Evolutionary conservation across 2,888 invertebrate genomes (phyloP).

Genomic region (Athrips mouffetella): DNA sequence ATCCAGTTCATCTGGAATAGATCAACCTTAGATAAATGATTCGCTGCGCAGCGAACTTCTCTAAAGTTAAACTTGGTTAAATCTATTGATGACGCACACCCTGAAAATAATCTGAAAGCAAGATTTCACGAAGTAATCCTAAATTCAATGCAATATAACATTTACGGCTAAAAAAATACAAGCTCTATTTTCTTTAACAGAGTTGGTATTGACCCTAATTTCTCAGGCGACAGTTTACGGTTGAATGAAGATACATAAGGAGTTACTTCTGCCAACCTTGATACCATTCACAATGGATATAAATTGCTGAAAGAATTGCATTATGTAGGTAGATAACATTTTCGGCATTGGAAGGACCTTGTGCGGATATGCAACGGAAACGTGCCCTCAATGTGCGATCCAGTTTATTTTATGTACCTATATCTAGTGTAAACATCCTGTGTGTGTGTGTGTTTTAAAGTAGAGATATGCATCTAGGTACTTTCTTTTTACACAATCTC

Average conservation of each 20-base stretch:
- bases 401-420: constrained; percentile 26
- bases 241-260: constrained; percentile 9
- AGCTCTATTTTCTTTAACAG: constrained; percentile 1
- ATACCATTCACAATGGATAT: constrained; percentile 28
- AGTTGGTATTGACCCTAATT: constrained; percentile 14
- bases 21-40: too few species aligned
- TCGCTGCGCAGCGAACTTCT: too few species aligned
- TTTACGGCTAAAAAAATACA: not conserved
- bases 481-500: constrained; percentile 31
- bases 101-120: too few species aligned
- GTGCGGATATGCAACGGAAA: constrained; percentile 42
- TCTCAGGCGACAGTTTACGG: not conserved
- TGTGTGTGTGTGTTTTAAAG: constrained; percentile 11
- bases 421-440: constrained; percentile 50
- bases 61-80: too few species aligned
- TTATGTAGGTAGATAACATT: constrained; percentile 13
- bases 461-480: not conserved
- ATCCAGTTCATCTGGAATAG: too few species aligned
- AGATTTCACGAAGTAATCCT: too few species aligned
- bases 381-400: constrained; percentile 28
- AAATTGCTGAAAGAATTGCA: constrained; percentile 27
- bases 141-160: not conserved
- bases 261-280: constrained; percentile 24
- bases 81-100: too few species aligned
- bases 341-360: constrained; percentile 35